Evolutionary conservation across 2,113 vertebrate species (phyloP), one percentile per base, ranked within the genome.

Genomic region (Prolemur simus): DNA sequence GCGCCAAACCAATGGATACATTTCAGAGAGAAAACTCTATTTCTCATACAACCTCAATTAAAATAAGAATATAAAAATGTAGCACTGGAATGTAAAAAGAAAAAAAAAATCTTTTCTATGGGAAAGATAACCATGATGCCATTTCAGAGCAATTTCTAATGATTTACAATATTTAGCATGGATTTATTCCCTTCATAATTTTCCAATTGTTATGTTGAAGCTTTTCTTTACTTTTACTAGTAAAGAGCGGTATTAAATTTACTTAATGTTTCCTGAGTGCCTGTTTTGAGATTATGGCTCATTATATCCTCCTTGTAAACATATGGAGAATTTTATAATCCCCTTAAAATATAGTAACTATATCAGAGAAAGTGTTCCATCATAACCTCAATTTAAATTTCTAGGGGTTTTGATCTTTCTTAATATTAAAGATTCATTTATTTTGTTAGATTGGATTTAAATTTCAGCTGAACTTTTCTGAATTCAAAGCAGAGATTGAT

Each of bases 311-410:
- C 20, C 52, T 87, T 88, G 49, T 89, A 96, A 97, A 94, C 83
- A 98, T 95, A 97, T 74, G 97, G 95, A 58, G 54, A 98, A 97
- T 96, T 87, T 91, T 96, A 87, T 82, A 76, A 96, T 98, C 95
- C 73, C 87, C 74, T 86, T 97, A 96, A 97, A 98, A 97, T 96
- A 92, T 32, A 74, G 39, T 87, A 93, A 94, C 69, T 96, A 85
- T 93, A 45, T 54, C 96, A 97, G 52, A 96, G 68, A 97, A 98
- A 95, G 37, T 56, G 66, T 97, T 98, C 96, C 64, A 56, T 97
- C 97, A 98, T 97, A 93, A 97, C 92, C 80, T 34, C 45, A 98
- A 97, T 97, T 98, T 98, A 96, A 96, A 97, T 54, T 64, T 96
- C 78, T 60, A 84, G 96, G 60, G 77, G 69, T 81, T 98, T 97